Evolutionary conservation across 2,888 invertebrate genomes (phyloP).

Genomic region (Creontiades dilutus): DNA sequence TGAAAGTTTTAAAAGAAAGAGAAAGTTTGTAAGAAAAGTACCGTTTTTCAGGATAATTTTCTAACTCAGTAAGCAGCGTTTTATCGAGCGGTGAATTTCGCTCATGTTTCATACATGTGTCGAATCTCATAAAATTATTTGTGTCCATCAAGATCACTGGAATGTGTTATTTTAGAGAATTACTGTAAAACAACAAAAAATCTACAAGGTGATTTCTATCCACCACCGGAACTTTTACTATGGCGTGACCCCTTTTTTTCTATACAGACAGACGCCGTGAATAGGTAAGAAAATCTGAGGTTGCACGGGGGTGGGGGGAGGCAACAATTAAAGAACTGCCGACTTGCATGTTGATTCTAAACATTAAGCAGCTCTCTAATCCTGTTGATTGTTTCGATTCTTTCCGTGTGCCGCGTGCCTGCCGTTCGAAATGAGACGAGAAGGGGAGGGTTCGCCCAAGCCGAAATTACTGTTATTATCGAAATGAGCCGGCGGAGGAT

Average conservation of each 20-base stretch:
- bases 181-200: no score
- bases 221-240: neutral
- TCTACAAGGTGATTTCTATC: neutral
- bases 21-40: no score
- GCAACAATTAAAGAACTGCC: neutral
- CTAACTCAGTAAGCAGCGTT: no score
- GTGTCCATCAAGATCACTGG: no score
- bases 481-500: conserved; percentile 48
- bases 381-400: conserved; percentile 34
- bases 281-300: neutral
- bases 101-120: no score
- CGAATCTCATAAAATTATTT: no score
- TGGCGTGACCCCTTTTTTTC: neutral
- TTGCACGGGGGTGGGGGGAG: neutral
- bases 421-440: conserved; percentile 1
- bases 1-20: no score
- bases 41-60: no score
- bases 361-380: conserved; percentile 28
- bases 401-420: neutral
- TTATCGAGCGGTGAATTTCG: no score
- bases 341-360: conserved; percentile 27
- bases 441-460: conserved; percentile 1
- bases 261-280: conserved; percentile 7
- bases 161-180: no score
- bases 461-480: conserved; percentile 47